These are phyloP conservation scores for Poecilia wingei DNA, from an alignment of 2,797 vertebrate species.

Conservation along the genomic window DNA sequence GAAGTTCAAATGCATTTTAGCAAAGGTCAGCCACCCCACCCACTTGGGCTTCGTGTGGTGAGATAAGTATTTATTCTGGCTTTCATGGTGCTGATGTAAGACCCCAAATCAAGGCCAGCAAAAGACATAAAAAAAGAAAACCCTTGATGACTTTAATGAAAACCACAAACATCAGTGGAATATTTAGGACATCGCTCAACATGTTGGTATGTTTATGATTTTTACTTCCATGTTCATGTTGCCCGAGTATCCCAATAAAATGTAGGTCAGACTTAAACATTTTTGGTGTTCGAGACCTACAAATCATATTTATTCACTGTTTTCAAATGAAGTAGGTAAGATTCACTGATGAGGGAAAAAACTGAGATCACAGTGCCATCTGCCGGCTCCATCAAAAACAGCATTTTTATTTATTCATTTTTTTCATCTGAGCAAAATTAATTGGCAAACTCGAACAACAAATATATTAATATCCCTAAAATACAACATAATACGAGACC, in stretches of 20 bases:
- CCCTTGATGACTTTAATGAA: conserved; percentile 22
- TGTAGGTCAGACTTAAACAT: background rate
- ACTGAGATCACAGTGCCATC: conserved; percentile 59
- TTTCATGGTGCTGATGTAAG: conserved; percentile 42
- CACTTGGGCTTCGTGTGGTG: conserved; percentile 42
- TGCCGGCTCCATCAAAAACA: conserved; percentile 51
- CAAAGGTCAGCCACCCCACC: conserved; percentile 59
- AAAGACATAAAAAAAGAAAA: conserved; percentile 25
- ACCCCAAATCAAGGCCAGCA: conserved; percentile 26
- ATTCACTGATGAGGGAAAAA: conserved; percentile 13
- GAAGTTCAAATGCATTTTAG: conserved; percentile 55
- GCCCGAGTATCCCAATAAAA: background rate
- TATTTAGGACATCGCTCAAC: conserved; percentile 4
- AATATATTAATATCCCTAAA: background rate
- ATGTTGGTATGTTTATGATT: conserved; percentile 6
- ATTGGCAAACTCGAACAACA: background rate
- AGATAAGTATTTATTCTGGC: conserved; percentile 70
- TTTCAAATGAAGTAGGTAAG: conserved; percentile 6
- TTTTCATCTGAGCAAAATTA: background rate
- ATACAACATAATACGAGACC: background rate
- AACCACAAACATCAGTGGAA: conserved; percentile 8
- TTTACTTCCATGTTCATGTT: background rate
- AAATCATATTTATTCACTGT: background rate
- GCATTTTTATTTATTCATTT: background rate
- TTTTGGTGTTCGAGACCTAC: background rate